Evolutionary conservation across 1,140 invertebrate species (phyloP), one percentile per base, ranked within the genome.

Genomic region (Ceratina australensis): DNA sequence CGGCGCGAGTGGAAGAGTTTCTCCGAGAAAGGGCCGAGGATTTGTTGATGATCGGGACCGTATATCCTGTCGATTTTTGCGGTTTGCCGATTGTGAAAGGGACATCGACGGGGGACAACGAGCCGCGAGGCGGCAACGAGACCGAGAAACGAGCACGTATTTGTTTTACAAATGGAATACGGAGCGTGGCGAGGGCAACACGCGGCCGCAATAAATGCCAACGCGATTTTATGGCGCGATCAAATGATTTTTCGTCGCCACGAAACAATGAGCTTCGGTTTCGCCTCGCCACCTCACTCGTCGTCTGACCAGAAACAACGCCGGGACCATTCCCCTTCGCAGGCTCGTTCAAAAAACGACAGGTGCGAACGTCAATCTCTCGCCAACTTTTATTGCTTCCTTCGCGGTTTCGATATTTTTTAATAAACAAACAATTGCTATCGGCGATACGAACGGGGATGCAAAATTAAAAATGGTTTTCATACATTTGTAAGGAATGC

Each of bases 151-250:
- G 64, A 73, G 79, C 72, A 78, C 76, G 69, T 56, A 81, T 81
- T 81, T 81, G 79, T 81, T 81, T 81, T 78, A 81, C 79, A 81
- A 78, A 81, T 81, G 79, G 79, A 78, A 49, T 49, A 42, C 33
- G 33, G 60, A 24, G 56, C 49, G 22, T 64, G 56, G 26, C 60
- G 67, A 60, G 79, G 61, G 67, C 75, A 68, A 63, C 49, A 78
- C 68, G 69, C 75, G 50, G 33, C 68, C 63, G 68, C 68, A 78
- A 81, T 78, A 81, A 81, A 81, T 81, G 79, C 76, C 79, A 81
- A 73, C 79, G 68, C 78, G 79, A 78, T 72, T 78, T 81, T 81
- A 78, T 72, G 28, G 64, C 79, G 64, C 75, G 74, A 73, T 78
- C 69, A 52, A 52, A 78, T 61, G 68, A 83, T 82, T 83, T 81